phyloP scores from a whole-genome alignment of 2,113 vertebrate species.

The Leptocoma aspasia region DNA sequence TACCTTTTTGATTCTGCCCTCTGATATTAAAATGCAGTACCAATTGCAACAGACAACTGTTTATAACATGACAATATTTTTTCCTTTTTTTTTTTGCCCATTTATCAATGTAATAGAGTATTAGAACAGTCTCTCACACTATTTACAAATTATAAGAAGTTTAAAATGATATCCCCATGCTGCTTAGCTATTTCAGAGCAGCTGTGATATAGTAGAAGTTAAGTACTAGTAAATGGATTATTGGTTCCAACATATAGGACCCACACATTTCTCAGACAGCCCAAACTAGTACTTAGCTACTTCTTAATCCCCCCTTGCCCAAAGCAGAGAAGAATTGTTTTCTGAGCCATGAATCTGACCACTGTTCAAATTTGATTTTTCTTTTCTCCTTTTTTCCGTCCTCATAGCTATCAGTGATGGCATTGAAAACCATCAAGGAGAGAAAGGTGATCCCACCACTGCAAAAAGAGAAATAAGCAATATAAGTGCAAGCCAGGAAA shows the following conservation, averaged over 20 bases:
- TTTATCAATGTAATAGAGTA: background rate
- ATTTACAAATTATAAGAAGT: background rate
- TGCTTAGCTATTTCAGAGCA: background rate
- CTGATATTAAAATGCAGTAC: background rate
- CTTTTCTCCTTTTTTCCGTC: fast-evolving
- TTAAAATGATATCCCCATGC: background rate
- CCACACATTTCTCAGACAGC: background rate
- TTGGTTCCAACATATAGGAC: background rate
- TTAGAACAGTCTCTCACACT: background rate
- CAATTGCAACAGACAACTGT: background rate
- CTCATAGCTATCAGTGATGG: background rate
- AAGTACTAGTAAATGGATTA: background rate
- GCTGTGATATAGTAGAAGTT: background rate
- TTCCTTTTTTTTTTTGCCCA: background rate
- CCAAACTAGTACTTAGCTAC: background rate
- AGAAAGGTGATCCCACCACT: background rate
- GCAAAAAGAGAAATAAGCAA: background rate
- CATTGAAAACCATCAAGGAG: background rate
- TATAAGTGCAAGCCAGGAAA: background rate
- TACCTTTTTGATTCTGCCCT: background rate
- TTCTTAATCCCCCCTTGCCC: background rate
- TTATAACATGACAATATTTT: background rate
- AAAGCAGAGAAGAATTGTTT: background rate
- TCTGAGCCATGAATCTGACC: background rate
- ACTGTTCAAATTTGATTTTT: background rate